Percentiles rank a stretch among this genome's conserved stretches.
Conservation (phyloP, 2,797 vertebrate genomes). For the Tolypeutes matacus region DNA sequence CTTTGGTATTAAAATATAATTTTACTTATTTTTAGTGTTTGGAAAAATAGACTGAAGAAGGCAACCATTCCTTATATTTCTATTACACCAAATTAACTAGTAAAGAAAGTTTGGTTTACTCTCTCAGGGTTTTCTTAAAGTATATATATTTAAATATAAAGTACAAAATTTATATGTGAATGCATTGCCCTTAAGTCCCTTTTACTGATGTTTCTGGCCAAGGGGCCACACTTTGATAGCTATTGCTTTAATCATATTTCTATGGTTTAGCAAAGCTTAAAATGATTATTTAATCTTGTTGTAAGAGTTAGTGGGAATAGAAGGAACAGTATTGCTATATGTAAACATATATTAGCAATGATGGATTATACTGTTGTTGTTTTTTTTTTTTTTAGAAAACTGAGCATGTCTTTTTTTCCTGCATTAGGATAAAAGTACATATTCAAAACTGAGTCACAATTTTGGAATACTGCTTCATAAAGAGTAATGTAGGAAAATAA, state of each 20-base stretch:
- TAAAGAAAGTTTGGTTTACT: too few species aligned
- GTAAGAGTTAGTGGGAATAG: background rate
- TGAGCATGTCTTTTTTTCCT: background rate
- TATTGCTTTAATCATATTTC: background rate
- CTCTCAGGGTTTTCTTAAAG: too few species aligned
- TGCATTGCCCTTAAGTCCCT: too few species aligned
- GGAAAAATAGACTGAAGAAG: too few species aligned
- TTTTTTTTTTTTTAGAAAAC: background rate
- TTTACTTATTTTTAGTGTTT: too few species aligned
- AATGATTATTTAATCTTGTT: conserved; percentile 20
- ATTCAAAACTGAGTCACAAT: background rate
- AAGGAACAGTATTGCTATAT: background rate
- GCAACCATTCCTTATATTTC: too few species aligned
- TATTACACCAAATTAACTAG: too few species aligned
- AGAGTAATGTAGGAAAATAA: background rate
- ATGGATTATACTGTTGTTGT: background rate
- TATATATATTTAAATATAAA: too few species aligned
- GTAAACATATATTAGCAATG: background rate
- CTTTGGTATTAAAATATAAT: too few species aligned
- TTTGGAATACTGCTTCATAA: background rate
- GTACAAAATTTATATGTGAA: too few species aligned
- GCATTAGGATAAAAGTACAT: background rate
- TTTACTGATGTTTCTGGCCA: background rate
- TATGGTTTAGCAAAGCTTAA: background rate
- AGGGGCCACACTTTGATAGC: background rate